These are phyloP conservation scores for Dipodomys merriami DNA, from an alignment of 2,113 vertebrate genomes.

Conservation along the genomic window DNA sequence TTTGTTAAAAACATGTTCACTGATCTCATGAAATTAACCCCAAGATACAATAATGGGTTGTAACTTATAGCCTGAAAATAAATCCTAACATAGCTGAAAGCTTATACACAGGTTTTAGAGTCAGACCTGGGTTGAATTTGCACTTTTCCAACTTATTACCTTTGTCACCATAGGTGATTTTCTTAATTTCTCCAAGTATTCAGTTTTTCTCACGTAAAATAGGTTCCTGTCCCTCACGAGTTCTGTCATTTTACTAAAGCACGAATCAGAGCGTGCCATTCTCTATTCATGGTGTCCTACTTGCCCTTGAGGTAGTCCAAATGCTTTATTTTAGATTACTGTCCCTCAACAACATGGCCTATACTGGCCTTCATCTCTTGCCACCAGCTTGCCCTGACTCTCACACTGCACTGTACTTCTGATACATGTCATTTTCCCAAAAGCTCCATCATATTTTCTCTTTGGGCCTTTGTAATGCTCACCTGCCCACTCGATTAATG, in stretches of 20 bases:
- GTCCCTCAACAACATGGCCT: background rate
- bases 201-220: constrained; percentile 11
- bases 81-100: background rate
- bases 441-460: background rate
- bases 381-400: background rate
- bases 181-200: constrained; percentile 22
- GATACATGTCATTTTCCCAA: background rate
- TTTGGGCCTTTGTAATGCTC: background rate
- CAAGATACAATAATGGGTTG: background rate
- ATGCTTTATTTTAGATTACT: background rate
- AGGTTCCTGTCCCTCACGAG: background rate
- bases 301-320: background rate
- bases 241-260: background rate
- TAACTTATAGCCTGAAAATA: background rate
- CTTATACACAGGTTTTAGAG: background rate
- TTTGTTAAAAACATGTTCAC: constrained; percentile 28
- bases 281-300: background rate
- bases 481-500: background rate
- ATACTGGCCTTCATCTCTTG: background rate
- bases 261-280: background rate
- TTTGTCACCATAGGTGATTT: background rate
- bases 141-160: background rate
- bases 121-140: background rate
- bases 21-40: background rate
- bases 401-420: background rate